phyloP scores from a whole-genome alignment of 2,888 invertebrate genomes.

The Athalia circularis region DNA sequence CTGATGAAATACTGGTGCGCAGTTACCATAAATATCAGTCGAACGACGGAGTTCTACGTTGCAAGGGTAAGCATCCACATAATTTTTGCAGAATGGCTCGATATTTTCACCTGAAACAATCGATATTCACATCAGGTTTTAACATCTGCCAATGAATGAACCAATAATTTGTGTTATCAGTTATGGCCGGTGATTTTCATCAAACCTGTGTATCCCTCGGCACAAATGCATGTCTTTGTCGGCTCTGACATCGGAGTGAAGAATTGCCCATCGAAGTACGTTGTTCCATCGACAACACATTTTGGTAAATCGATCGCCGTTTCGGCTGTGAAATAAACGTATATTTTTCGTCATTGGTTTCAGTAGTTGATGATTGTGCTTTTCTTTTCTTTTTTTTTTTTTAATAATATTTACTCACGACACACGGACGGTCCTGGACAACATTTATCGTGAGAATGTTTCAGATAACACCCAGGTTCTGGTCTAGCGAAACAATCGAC shows the following conservation, averaged over 20 bases:
- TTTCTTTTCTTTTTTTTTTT: not conserved
- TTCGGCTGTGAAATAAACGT: slow-evolving; percentile 53
- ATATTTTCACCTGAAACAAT: slow-evolving; percentile 57
- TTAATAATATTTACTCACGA: slow-evolving; percentile 58
- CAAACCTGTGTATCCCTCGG: slow-evolving; percentile 55
- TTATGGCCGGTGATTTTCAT: not conserved
- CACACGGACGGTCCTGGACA: slow-evolving; percentile 57
- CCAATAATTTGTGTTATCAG: not conserved
- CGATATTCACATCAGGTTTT: not conserved
- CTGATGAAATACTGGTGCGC: slow-evolving; percentile 59
- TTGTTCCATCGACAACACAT: slow-evolving; percentile 62
- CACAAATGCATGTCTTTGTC: slow-evolving; percentile 57
- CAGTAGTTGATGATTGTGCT: not conserved
- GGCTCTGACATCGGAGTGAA: slow-evolving; percentile 57
- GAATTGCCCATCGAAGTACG: slow-evolving; percentile 60
- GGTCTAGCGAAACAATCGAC: slow-evolving; percentile 56
- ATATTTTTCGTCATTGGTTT: slow-evolving; percentile 2
- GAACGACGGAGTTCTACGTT: slow-evolving; percentile 49
- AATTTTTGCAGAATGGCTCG: slow-evolving; percentile 61
- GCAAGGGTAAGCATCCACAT: slow-evolving; percentile 52
- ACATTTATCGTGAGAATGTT: slow-evolving; percentile 46
- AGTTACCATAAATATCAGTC: slow-evolving; percentile 52
- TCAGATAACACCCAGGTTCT: slow-evolving; percentile 55
- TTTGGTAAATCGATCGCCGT: slow-evolving; percentile 54
- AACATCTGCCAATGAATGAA: not conserved